Evolutionary conservation across 1,140 invertebrate genomes (phyloP).

Genomic region (Daktulosphaira vitifoliae): DNA sequence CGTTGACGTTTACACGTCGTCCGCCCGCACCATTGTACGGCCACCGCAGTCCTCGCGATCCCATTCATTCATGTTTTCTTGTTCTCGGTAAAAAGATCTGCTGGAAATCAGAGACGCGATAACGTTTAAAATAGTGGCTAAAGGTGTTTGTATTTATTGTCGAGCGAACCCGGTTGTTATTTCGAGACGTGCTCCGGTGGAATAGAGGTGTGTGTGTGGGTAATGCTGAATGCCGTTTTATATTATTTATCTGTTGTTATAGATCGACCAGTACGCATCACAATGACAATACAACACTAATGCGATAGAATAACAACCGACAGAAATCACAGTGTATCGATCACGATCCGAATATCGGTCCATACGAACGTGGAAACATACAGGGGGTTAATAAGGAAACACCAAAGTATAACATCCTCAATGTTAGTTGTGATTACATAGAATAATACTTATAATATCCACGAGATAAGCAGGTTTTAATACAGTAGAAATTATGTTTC

Average conservation of each 20-base stretch:
- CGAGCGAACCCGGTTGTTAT: slow-evolving; percentile 11
- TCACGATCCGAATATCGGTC: too few relatives aligned
- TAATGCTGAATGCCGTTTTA: slow-evolving; percentile 8
- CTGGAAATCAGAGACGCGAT: slow-evolving; percentile 19
- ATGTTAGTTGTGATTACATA: too few relatives aligned
- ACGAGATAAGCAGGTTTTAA: too few relatives aligned
- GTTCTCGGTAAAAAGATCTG: not conserved
- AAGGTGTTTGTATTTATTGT: slow-evolving; percentile 1
- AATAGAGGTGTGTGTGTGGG: not conserved
- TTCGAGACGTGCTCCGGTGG: slow-evolving; percentile 3
- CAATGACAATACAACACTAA: not conserved
- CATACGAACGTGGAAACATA: too few relatives aligned
- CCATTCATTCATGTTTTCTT: not conserved
- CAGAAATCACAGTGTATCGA: too few relatives aligned
- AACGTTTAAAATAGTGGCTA: not conserved
- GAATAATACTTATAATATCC: too few relatives aligned
- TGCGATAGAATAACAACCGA: not conserved
- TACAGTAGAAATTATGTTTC: too few relatives aligned
- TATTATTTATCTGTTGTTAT: not conserved
- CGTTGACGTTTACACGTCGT: not conserved
- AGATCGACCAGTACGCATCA: not conserved
- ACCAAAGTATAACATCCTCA: too few relatives aligned
- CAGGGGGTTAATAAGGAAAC: too few relatives aligned
- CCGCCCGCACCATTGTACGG: not conserved
- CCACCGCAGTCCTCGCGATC: not conserved